Conservation (phyloP, 1,140 invertebrate species). For the Macrobrachium nipponense region DNA sequence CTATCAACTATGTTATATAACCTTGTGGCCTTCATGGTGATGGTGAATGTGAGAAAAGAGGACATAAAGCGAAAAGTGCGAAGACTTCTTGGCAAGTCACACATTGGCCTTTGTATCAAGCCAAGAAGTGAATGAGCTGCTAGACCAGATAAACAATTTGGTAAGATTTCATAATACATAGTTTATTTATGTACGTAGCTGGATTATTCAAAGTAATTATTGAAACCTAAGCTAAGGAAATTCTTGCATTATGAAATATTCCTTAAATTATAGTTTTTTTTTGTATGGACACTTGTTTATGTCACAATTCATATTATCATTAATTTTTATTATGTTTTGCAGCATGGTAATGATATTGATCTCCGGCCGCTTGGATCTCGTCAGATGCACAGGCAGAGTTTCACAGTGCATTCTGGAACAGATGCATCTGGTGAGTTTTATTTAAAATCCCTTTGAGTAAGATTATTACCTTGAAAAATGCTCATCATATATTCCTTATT, state of each 20-base stretch:
- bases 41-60: constrained; percentile 88
- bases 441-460: not conserved
- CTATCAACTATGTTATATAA: constrained; percentile 97
- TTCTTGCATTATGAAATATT: not conserved
- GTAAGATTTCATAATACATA: constrained; percentile 76
- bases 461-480: no score
- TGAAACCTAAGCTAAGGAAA: not conserved
- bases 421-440: constrained; percentile 79
- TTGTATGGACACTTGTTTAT: no score
- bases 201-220: no score
- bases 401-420: constrained; percentile 94
- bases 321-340: constrained; percentile 43
- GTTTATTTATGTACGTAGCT: not conserved
- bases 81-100: constrained; percentile 94
- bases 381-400: constrained; percentile 95
- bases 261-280: no score
- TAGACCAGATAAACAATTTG: constrained; percentile 95
- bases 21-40: constrained; percentile 94
- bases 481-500: no score
- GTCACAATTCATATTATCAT: not conserved
- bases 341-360: constrained; percentile 94
- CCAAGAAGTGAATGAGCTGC: constrained; percentile 95
- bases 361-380: constrained; percentile 89
- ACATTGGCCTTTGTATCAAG: constrained; percentile 97
- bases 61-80: constrained; percentile 93